Evolutionary conservation across 2,888 invertebrate species (phyloP).

Genomic region (Tipula lateralis): DNA sequence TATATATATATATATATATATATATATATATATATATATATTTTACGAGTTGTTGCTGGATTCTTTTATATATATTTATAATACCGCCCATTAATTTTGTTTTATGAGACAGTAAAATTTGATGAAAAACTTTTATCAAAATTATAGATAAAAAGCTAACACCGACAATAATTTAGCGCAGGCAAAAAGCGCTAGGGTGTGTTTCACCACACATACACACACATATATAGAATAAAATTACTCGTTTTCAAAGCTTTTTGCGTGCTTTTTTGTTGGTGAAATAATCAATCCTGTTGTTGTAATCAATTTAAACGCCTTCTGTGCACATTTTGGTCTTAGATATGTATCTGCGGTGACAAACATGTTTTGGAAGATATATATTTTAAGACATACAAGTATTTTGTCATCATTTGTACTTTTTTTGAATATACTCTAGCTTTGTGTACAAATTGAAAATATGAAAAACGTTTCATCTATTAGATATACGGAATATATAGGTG

Average conservation of each 20-base stretch:
- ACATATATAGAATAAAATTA: too few relatives aligned
- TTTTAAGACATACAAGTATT: not conserved
- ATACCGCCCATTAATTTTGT: not conserved
- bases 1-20: too few relatives aligned
- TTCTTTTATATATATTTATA: not conserved
- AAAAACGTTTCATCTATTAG: not conserved
- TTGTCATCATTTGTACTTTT: not conserved
- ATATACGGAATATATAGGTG: not conserved
- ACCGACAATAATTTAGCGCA: not conserved
- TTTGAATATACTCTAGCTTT: not conserved
- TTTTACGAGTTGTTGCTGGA: not conserved
- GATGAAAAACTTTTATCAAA: constrained; percentile 11
- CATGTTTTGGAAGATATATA: not conserved
- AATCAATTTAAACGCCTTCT: not conserved
- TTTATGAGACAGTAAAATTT: constrained; percentile 24
- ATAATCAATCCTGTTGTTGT: not conserved
- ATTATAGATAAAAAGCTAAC: constrained; percentile 3
- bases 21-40: too few relatives aligned
- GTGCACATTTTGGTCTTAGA: not conserved
- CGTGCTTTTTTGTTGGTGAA: not conserved
- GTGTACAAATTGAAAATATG: not conserved
- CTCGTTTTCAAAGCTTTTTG: not conserved
- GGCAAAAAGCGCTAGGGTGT: not conserved
- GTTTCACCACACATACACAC: not conserved
- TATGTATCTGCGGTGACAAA: not conserved